These are phyloP conservation scores for Homalodisca vitripennis DNA, from an alignment of 1,140 invertebrate species.

Conservation along the genomic window DNA sequence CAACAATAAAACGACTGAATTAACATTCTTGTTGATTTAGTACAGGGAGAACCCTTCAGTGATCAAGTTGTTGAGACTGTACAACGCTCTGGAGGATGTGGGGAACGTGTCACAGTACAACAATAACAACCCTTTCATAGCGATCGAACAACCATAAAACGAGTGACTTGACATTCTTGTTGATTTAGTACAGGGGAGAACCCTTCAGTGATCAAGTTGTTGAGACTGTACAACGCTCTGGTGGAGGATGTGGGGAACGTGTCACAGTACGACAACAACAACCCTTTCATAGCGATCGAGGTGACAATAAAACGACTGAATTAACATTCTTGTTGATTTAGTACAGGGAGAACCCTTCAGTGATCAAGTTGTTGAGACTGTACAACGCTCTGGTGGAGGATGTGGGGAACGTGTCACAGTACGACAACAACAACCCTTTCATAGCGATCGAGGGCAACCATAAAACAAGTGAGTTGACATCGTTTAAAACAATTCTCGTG, in stretches of 20 bases:
- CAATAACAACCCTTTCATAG: slow-evolving; percentile 3
- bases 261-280: not conserved
- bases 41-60: not conserved
- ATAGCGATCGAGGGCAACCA: slow-evolving; percentile 9
- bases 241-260: slow-evolving; percentile 2
- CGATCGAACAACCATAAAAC: no score
- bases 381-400: not conserved
- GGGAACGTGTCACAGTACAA: not conserved
- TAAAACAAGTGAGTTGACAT: no score
- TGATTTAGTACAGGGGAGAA: no score
- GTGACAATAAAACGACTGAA: no score
- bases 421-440: slow-evolving; percentile 3
- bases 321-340: not conserved
- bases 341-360: not conserved
- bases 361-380: not conserved
- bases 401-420: slow-evolving; percentile 1
- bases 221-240: not conserved
- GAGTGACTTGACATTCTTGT: no score
- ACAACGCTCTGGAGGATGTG: not conserved
- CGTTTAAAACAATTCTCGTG: no score
- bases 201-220: not conserved
- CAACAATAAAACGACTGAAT: no score
- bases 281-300: slow-evolving; percentile 9
- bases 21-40: not conserved
- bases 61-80: not conserved